Percentiles rank a stretch among this genome's conserved stretches.
These are phyloP conservation scores for Musca vetustissima DNA, from an alignment of 1,140 invertebrate genomes.

Conservation along the genomic window DNA sequence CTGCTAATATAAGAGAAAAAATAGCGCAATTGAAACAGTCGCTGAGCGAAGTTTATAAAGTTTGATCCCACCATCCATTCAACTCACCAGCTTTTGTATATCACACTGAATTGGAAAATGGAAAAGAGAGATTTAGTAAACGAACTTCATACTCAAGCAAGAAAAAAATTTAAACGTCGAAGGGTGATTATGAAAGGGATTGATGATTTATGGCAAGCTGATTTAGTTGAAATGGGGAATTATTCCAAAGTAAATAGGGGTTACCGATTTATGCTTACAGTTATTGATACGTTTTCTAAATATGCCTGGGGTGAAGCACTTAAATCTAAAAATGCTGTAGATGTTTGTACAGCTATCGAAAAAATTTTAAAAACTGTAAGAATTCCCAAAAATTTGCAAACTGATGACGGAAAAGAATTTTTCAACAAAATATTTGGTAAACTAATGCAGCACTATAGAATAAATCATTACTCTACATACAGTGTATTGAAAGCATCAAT, in stretches of 20 bases:
- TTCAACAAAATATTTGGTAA: background rate
- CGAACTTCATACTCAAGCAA: no score
- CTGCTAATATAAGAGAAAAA: background rate
- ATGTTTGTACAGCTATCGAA: background rate
- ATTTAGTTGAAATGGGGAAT: background rate
- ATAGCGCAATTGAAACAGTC: no score
- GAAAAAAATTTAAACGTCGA: background rate
- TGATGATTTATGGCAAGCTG: background rate
- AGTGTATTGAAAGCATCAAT: constrained; percentile 56
- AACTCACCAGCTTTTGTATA: no score
- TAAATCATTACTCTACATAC: constrained; percentile 56
- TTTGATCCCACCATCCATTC: no score
- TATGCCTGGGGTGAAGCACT: background rate
- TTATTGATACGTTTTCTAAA: constrained; percentile 5
- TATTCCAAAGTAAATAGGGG: background rate
- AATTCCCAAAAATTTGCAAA: constrained; percentile 1
- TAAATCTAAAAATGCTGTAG: background rate
- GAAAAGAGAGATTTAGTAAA: no score
- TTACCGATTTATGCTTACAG: background rate
- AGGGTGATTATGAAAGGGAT: background rate
- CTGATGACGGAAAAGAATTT: constrained; percentile 10
- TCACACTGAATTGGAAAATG: no score
- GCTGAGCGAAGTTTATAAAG: no score
- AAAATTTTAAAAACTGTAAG: background rate
- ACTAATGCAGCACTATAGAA: constrained; percentile 32